Evolutionary conservation across 2,888 invertebrate species (phyloP).

Genomic region (Drosophila seclusa): DNA sequence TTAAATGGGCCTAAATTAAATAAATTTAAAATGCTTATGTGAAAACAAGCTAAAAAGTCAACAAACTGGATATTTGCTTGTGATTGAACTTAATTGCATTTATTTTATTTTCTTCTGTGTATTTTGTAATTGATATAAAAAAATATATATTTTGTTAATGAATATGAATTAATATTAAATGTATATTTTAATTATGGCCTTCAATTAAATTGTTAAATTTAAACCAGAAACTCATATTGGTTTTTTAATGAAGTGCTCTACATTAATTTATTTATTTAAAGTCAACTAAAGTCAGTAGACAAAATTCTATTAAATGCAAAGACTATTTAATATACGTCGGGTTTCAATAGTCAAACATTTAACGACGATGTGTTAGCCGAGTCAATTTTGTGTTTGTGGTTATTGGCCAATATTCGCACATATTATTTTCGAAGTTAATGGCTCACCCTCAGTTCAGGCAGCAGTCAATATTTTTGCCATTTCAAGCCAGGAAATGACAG

Average conservation of each 20-base stretch:
- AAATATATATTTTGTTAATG: neutral
- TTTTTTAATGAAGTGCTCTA: no score
- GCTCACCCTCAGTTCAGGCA: neutral
- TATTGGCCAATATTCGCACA: slow-evolving; percentile 52
- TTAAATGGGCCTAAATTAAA: slow-evolving; percentile 41
- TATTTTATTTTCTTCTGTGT: neutral
- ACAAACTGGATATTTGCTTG: neutral
- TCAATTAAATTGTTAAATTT: neutral
- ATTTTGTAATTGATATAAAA: neutral
- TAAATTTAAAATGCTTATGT: slow-evolving; percentile 31
- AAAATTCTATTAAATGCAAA: neutral
- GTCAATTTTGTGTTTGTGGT: slow-evolving; percentile 19
- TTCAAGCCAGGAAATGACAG: slow-evolving; percentile 25
- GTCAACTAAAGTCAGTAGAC: no score
- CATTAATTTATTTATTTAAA: no score
- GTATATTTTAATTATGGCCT: neutral
- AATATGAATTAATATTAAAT: neutral
- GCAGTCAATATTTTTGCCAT: slow-evolving; percentile 40
- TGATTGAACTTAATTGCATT: neutral
- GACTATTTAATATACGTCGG: neutral
- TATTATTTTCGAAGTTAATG: slow-evolving; percentile 60
- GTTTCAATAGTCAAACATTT: neutral
- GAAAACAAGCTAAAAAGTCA: neutral
- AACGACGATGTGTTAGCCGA: slow-evolving; percentile 9
- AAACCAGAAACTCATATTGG: neutral